Evolutionary conservation across 2,113 vertebrate genomes (phyloP).

Genomic region (Urocynchramus pylzowi): DNA sequence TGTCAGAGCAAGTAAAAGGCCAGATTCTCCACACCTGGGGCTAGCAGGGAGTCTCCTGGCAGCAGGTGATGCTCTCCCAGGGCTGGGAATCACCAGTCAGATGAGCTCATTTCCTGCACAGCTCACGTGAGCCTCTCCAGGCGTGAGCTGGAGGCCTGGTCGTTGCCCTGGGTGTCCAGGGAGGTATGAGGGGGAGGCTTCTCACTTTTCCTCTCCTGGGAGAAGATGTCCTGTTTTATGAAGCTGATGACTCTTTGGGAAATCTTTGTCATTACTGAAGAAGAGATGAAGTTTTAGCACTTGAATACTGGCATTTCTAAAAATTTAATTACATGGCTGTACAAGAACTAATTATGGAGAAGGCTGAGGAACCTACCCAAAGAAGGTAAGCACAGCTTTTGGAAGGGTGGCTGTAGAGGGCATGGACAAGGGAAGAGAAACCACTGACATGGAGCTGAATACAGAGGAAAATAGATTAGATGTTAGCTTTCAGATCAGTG

Average conservation of each 20-base stretch:
- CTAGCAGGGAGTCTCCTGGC: neutral
- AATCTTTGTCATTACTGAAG: neutral
- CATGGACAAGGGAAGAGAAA: neutral
- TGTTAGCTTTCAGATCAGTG: neutral
- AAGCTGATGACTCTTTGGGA: neutral
- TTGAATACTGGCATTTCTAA: neutral
- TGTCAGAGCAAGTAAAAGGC: neutral
- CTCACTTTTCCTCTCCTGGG: neutral
- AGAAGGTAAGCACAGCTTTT: neutral
- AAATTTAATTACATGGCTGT: neutral
- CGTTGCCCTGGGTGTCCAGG: conserved; percentile 47
- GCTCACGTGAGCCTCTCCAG: conserved; percentile 32
- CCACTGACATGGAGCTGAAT: neutral
- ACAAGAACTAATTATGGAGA: neutral
- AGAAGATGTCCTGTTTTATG: neutral
- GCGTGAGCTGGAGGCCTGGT: conserved; percentile 40
- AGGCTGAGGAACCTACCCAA: neutral
- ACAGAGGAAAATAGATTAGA: neutral
- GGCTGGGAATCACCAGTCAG: neutral
- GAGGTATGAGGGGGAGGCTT: conserved; percentile 6
- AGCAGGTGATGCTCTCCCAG: neutral
- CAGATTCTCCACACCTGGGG: neutral
- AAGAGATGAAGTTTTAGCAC: neutral
- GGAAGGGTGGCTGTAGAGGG: neutral
- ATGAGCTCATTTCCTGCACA: conserved; percentile 60